Percentiles rank a stretch among this genome's conserved stretches.
Conservation (phyloP, 2,113 vertebrate genomes). For the Corythornis cristatus region DNA sequence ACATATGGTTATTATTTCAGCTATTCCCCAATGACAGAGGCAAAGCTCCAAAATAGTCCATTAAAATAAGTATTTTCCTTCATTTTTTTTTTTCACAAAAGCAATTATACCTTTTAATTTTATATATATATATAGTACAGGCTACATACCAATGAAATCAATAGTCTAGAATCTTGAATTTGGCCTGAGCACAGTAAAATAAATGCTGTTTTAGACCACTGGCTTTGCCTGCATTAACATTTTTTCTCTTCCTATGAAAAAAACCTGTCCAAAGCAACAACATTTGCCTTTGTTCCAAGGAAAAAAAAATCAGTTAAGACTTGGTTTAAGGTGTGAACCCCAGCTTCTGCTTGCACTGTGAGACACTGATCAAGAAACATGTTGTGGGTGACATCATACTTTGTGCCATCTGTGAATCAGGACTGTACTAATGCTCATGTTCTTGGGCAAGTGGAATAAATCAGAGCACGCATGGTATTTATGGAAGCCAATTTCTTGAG, state of each 20-base stretch:
- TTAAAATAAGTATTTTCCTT: neutral
- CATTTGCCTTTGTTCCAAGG: neutral
- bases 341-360: neutral
- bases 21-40: neutral
- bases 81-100: neutral
- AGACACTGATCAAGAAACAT: neutral
- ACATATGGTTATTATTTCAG: slow-evolving; percentile 27
- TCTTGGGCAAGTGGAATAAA: neutral
- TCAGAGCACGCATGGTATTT: neutral
- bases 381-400: neutral
- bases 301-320: neutral
- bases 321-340: neutral
- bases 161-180: neutral
- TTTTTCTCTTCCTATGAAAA: neutral
- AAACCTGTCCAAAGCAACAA: neutral
- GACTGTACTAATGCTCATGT: neutral
- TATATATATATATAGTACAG: neutral
- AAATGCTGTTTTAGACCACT: neutral
- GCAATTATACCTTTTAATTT: neutral
- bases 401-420: neutral
- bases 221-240: neutral
- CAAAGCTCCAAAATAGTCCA: neutral
- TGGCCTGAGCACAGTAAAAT: neutral
- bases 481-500: neutral
- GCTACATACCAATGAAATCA: neutral